A percentile compares a stretch with the other conserved stretches of the same genome.
Evolutionary conservation across 2,113 vertebrate species (phyloP).

Genomic region (Eurystomus gularis): DNA sequence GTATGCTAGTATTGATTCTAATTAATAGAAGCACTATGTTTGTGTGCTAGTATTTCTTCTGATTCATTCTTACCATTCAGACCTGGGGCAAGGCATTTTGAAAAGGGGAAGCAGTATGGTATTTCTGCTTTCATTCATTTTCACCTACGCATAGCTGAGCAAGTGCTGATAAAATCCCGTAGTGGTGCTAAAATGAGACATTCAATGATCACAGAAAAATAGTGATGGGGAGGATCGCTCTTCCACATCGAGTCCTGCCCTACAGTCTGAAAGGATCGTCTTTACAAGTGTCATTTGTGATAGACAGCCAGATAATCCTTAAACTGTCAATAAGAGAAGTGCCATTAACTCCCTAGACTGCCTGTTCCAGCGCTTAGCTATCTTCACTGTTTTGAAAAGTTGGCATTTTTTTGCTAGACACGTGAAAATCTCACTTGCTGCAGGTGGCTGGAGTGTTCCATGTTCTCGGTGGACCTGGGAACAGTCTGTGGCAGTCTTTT

Average conservation of each 20-base stretch:
- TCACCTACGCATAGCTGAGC: background rate
- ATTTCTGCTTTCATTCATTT: background rate
- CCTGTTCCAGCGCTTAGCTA: background rate
- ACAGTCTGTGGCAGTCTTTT: background rate
- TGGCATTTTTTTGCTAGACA: background rate
- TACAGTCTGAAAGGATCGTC: background rate
- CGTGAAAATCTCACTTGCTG: background rate
- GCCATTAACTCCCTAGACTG: background rate
- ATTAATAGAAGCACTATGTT: background rate
- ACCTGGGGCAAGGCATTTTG: background rate
- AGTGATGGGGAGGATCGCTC: background rate
- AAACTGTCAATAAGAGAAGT: background rate
- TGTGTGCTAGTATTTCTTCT: background rate
- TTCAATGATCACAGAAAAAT: background rate
- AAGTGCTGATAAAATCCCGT: background rate
- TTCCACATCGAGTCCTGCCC: background rate
- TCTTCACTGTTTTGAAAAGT: background rate
- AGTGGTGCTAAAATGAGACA: background rate
- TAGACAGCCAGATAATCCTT: background rate
- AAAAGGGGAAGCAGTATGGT: background rate
- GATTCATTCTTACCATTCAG: background rate
- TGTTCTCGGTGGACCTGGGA: background rate
- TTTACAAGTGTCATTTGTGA: background rate
- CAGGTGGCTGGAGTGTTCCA: background rate
- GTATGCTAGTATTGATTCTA: background rate